phyloP scores from a whole-genome alignment of 2,888 invertebrate species.

The Fabriciana adippe region DNA sequence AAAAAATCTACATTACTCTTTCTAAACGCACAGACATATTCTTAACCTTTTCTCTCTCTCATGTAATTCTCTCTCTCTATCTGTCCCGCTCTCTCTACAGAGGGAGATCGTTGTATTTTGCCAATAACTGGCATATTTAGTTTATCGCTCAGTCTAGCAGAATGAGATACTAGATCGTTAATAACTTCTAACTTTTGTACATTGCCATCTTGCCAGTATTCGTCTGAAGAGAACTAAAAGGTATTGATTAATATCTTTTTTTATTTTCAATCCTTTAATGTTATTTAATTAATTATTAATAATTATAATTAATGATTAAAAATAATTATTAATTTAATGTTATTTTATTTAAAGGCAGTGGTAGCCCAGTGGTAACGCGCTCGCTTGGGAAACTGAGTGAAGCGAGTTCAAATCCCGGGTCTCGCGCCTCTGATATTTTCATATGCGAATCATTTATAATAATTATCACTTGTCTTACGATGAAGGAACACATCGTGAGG shows the following conservation, averaged over 20 bases:
- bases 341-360: too few species aligned
- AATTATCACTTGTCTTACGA: too few species aligned
- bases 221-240: conserved; percentile 51
- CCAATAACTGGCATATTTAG: conserved; percentile 55
- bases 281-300: too few species aligned
- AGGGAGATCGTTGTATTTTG: conserved; percentile 60
- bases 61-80: conserved; percentile 67
- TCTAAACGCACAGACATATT: background rate
- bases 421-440: too few species aligned
- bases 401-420: background rate
- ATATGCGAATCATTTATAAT: too few species aligned
- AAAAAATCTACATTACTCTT: background rate
- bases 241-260: background rate
- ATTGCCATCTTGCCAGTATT: conserved; percentile 56
- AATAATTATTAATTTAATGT: too few species aligned
- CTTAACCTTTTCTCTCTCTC: conserved; percentile 65
- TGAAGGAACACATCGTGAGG: too few species aligned
- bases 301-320: too few species aligned
- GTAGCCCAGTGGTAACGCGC: too few species aligned
- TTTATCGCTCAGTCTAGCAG: conserved; percentile 52
- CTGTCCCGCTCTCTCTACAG: conserved; percentile 59
- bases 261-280: background rate
- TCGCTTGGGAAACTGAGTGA: too few species aligned
- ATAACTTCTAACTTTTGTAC: conserved; percentile 54
- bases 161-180: conserved; percentile 53